Conservation (phyloP, 2,888 invertebrate species). For the Pecten maximus region DNA sequence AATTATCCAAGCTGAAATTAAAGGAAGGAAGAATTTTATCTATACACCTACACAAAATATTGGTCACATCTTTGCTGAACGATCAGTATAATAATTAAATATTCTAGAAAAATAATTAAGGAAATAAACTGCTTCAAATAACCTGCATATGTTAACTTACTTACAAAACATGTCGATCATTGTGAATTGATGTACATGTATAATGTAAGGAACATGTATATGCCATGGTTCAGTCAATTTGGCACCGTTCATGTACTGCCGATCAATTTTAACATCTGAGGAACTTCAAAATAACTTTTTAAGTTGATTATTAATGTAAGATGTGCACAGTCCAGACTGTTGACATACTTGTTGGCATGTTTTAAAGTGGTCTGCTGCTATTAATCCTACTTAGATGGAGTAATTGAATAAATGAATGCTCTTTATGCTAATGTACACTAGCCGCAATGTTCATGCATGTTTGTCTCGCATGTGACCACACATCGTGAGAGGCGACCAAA, state of each 20-base stretch:
- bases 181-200: no score
- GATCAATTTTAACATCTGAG: neutral
- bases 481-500: neutral
- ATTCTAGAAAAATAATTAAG: no score
- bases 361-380: neutral
- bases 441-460: neutral
- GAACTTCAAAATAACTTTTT: neutral
- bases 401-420: neutral
- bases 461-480: neutral
- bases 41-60: no score
- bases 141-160: no score
- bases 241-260: neutral
- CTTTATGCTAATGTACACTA: neutral
- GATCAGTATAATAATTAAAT: no score
- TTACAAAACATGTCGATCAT: no score
- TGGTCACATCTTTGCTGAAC: no score
- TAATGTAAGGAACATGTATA: no score
- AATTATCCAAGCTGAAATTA: no score
- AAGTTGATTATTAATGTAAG: neutral
- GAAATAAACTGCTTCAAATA: no score
- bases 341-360: neutral
- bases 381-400: neutral
- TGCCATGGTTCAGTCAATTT: neutral
- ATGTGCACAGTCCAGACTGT: neutral
- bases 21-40: no score